Evolutionary conservation across 92 coral and sea anemone species (phyloP), one percentile per base, ranked within the genome.

Genomic region (Plumapathes pennacea): DNA sequence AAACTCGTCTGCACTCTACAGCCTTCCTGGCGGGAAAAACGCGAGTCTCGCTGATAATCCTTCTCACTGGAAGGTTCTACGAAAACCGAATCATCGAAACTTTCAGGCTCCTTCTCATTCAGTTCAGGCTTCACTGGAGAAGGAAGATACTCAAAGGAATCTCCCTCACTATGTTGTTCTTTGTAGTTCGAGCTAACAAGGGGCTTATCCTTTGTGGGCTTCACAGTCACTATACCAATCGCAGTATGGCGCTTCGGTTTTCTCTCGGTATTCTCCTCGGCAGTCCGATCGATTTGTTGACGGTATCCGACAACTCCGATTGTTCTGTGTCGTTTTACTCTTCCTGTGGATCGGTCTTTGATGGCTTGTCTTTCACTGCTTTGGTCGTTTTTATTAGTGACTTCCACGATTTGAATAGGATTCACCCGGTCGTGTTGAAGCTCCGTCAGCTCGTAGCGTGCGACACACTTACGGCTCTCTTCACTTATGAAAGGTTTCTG

Each of bases 181-280:
- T n/a, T n/a, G n/a, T n/a, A n/a, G n/a, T n/a, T n/a, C n/a, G n/a
- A n/a, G n/a, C n/a, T n/a, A n/a, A n/a, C n/a, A n/a, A n/a, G n/a
- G n/a, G n/a, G n/a, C n/a, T n/a, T n/a, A n/a, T n/a, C n/a, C n/a
- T n/a, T n/a, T n/a, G n/a, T n/a, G 12, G 72, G 49, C 61, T 64
- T 64, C 19, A 70, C 76, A 42, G 68, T 76, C 0, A 88, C 84
- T 39, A 88, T 84, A 36, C 98, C 96, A 45, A 88, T 85, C 2
- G 97, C 85, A 14, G 98, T 92, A 56, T 92, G 98, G 20, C 98
- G 80, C 55, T 92, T 92, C 54, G 83, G 90, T 46, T 88, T 92
- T 28, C 76, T 39, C 44, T 78, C 82, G 25, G 78, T 57, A 32
- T 77, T 71, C 20, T 43, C 71, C 49, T 67, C 83, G 21, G 79